These are phyloP conservation scores for Ophioninae sp. DNA, from an alignment of 2,888 invertebrate species.

Conservation along the genomic window DNA sequence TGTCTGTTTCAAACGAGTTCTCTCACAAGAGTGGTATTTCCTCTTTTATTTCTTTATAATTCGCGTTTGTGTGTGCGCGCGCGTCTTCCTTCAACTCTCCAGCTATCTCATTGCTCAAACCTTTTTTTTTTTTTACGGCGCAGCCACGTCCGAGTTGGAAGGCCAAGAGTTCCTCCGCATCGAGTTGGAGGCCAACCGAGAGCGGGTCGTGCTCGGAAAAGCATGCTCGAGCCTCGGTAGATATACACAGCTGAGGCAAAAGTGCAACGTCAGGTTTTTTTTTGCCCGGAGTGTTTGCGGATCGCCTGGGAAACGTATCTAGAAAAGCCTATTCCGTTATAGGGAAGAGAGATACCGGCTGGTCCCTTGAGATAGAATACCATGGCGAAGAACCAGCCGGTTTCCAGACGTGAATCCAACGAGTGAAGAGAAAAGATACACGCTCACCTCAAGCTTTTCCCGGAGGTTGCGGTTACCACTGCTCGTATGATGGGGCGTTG, in stretches of 20 bases:
- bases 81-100: neutral
- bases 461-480: conserved; percentile 24
- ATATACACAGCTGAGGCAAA: conserved; percentile 51
- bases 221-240: conserved; percentile 27
- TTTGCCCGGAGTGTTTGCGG: conserved; percentile 69
- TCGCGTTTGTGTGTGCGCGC: neutral
- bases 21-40: conserved; percentile 10
- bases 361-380: conserved; percentile 36
- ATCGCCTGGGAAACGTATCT: conserved; percentile 49
- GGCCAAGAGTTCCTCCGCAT: conserved; percentile 46
- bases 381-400: conserved; percentile 26
- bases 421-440: conserved; percentile 23
- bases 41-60: conserved; percentile 5
- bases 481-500: neutral
- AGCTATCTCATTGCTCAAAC: conserved; percentile 41
- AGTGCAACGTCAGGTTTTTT: conserved; percentile 69
- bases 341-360: neutral
- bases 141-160: conserved; percentile 31
- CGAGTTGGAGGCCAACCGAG: conserved; percentile 39
- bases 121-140: conserved; percentile 20
- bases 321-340: conserved; percentile 36
- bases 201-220: conserved; percentile 35
- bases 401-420: conserved; percentile 24
- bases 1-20: conserved; percentile 22
- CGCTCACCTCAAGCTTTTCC: conserved; percentile 10